These are phyloP conservation scores for Prosapia bicincta DNA, from an alignment of 2,888 invertebrate genomes.

Conservation along the genomic window DNA sequence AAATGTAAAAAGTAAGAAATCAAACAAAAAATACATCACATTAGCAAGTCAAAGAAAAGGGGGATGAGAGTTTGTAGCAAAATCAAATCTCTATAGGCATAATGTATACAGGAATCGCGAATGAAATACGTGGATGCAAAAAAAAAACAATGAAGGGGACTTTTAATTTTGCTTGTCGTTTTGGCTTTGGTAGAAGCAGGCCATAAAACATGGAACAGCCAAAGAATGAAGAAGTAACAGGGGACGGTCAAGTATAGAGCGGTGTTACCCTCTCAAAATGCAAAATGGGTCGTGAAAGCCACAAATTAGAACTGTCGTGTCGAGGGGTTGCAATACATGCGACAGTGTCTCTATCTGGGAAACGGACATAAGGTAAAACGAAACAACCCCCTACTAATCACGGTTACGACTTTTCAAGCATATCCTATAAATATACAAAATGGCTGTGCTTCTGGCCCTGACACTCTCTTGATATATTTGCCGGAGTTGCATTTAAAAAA, in stretches of 20 bases:
- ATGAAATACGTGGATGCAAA: too few relatives aligned
- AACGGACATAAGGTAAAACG: slow-evolving; percentile 2
- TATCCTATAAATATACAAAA: not conserved
- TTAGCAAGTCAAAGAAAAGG: too few relatives aligned
- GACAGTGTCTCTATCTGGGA: not conserved
- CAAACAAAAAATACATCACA: too few relatives aligned
- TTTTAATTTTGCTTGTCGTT: not conserved
- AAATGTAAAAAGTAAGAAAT: too few relatives aligned
- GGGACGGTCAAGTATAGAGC: not conserved
- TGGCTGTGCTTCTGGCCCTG: not conserved
- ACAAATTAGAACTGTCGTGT: not conserved
- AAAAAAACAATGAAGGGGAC: too few relatives aligned
- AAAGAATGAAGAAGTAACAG: not conserved
- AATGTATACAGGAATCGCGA: too few relatives aligned
- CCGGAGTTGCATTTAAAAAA: not conserved
- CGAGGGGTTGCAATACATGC: not conserved
- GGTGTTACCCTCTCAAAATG: not conserved
- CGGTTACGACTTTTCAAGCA: not conserved
- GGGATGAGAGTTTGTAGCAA: too few relatives aligned
- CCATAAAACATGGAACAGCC: not conserved
- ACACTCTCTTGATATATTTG: not conserved
- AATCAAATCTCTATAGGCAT: too few relatives aligned
- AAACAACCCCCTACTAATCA: not conserved
- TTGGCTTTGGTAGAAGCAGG: not conserved
- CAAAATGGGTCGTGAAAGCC: not conserved